Evolutionary conservation across 2,888 invertebrate species (phyloP), one percentile per base, ranked within the genome.

Genomic region (Copidosoma aretas): DNA sequence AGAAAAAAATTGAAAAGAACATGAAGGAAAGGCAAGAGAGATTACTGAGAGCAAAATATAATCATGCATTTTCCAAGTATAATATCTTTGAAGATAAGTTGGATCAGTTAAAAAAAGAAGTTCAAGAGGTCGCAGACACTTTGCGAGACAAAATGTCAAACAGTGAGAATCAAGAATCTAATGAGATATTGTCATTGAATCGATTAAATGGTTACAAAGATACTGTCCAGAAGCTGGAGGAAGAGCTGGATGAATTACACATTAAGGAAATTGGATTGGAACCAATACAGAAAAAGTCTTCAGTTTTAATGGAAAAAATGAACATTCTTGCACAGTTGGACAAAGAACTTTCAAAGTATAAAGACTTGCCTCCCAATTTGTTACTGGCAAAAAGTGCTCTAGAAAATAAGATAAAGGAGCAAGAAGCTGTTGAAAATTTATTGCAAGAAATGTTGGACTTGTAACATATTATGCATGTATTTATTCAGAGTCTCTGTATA

Each of bases 291-390:
- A 67, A 76, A 22, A 82, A 81, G 64, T 79, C 78, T 53, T 71
- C 77, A 10, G 41, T 62, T 1, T 77, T 75, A 43, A 68, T 80
- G 46, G 75, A 79, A 22, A 73, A 76, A 46, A 63, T 67, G 2
- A 78, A 75, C 8, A 76, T 78, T 71, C 69, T 80, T 17, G 68
- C 67, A 2, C 71, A 76, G 54, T 53, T 83, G 12, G 75, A 81
- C 56, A 67, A 75, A 43, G 67, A 63, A 3, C 72, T 83, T 22
- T 71, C 64, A 32, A 73, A 76, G 53, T 84, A 82, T 56, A 68
- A 64, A 3, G 78, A 80, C 57, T 76, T 84, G 15, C 80, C 83
- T 24, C 77, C 82, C 41, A 80, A 82, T 71, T 74, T 83, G 53
- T 65, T 80, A 8, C 78, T 79, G 68, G 83, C 83, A n/a, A 81